Evolutionary conservation across 35 echinoderm and acorn worm genomes (phyloP).

Genomic region (Chiridota heheva): DNA sequence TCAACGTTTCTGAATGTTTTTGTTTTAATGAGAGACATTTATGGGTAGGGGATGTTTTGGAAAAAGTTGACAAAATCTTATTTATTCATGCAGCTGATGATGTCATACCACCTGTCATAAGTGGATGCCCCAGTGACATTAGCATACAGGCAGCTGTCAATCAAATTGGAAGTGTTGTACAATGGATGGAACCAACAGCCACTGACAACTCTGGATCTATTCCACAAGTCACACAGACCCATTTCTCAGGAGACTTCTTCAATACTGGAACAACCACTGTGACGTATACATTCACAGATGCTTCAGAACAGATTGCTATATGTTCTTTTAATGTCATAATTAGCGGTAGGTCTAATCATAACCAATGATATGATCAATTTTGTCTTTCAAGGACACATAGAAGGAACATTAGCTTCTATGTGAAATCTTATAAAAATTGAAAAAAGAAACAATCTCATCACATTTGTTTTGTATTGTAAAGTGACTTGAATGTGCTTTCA

Average conservation of each 20-base stretch:
- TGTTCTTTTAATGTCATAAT: background rate
- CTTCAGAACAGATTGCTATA: background rate
- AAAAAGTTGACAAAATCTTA: too few species aligned
- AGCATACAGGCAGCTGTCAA: too few species aligned
- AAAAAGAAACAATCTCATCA: too few species aligned
- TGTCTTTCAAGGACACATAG: background rate
- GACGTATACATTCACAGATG: background rate
- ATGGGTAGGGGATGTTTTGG: too few species aligned
- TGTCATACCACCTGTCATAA: too few species aligned
- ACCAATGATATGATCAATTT: background rate
- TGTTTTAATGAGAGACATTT: too few species aligned
- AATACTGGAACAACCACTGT: conserved; percentile 10
- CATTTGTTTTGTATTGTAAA: too few species aligned
- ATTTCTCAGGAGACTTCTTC: background rate
- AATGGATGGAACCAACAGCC: background rate
- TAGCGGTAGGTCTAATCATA: background rate
- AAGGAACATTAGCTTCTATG: background rate
- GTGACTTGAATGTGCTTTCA: too few species aligned
- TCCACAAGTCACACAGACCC: background rate
- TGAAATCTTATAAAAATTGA: too few species aligned
- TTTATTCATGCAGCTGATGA: too few species aligned
- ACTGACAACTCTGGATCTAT: conserved; percentile 32
- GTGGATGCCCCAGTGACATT: too few species aligned
- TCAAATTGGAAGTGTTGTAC: background rate
- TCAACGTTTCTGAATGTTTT: too few species aligned